Base-by-base conservation (phyloP, 2,113 vertebrate species). In the Pteropus alecto region DNA sequence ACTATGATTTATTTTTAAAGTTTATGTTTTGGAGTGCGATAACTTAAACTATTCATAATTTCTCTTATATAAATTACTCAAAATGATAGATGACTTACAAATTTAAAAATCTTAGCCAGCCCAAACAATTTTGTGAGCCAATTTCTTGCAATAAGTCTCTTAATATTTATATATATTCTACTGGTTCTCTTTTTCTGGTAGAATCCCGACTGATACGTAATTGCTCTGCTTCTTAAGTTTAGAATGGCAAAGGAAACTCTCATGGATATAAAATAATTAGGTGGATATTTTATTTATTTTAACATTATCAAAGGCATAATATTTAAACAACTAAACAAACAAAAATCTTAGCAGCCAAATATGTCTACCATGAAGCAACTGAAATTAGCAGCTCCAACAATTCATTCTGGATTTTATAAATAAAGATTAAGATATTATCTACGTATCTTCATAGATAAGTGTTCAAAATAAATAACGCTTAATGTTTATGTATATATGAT, bases 251-350 rank as follows among this genome's bases (percentile, higher is more conserved):
- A 56, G 63, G 51, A 96, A 35, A 48, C 4, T 7, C 14, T 89
- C 28, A 38, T 90, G 22, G 21, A n/a, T 85, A 91, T 88, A 48
- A 97, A 79, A 78, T 82, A 1, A 91, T 43, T 86, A 63, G 26
- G 76, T 90, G 11, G 43, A 33, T 88, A 82, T 70, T 48, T 96
- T 41, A 93, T 10, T 84, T 38, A 15, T 73, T 97, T 97, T 60
- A 94, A 95, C 7, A 95, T 84, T 33, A 8, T 46, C 21, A 86
- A 95, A 97, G 91, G 30, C 94, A 19, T 33, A 76, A 18, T 90
- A 83, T 83, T 90, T 35, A 86, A 85, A 88, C 68, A 96, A 77
- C 35, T 30, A 73, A 87, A 41, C 5, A 35, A 61, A 30, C 33
- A 95, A 6, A 46, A 63, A 33, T 84, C 38, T 2, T 63, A 56